A percentile compares a stretch with the other conserved stretches of the same genome.
Evolutionary conservation across 2,797 vertebrate species (phyloP).

Genomic region (Rhinophrynus dorsalis): DNA sequence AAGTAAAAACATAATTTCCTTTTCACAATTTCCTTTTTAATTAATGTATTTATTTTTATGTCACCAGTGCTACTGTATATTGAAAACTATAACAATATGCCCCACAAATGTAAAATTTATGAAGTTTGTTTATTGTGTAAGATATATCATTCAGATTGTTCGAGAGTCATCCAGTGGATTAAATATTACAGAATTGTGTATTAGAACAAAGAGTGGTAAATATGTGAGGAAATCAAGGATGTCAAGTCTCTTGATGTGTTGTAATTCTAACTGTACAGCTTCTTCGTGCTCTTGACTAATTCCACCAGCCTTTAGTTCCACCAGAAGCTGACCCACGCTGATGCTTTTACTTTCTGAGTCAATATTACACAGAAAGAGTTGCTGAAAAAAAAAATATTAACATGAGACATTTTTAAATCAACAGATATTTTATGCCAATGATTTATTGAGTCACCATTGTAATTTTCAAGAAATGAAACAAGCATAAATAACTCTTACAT

Average conservation of each 20-base stretch:
- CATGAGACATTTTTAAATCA: background rate
- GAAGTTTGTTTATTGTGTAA: no score
- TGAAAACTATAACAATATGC: no score
- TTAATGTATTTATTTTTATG: no score
- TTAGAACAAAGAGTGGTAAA: slow-evolving; percentile 71
- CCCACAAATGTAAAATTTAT: no score
- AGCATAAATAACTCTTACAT: no score
- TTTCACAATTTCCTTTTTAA: no score
- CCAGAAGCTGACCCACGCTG: slow-evolving; percentile 66
- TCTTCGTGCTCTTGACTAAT: slow-evolving; percentile 61
- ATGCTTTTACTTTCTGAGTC: slow-evolving; percentile 56
- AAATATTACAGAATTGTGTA: slow-evolving; percentile 67
- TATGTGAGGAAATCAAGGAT: slow-evolving; percentile 71
- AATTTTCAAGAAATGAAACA: no score
- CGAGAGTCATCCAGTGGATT: slow-evolving; percentile 63
- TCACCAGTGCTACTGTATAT: no score
- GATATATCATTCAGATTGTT: slow-evolving; percentile 54
- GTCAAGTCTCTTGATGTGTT: slow-evolving; percentile 59
- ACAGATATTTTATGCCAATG: no score
- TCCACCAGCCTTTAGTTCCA: slow-evolving; percentile 69
- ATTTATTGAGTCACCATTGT: no score
- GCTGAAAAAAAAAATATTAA: slow-evolving; percentile 54
- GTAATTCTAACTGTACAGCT: slow-evolving; percentile 56
- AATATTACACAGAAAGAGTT: slow-evolving; percentile 66
- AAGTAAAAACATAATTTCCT: no score